phyloP scores from a whole-genome alignment of 2,888 invertebrate species.

The Dolomedes plantarius region DNA sequence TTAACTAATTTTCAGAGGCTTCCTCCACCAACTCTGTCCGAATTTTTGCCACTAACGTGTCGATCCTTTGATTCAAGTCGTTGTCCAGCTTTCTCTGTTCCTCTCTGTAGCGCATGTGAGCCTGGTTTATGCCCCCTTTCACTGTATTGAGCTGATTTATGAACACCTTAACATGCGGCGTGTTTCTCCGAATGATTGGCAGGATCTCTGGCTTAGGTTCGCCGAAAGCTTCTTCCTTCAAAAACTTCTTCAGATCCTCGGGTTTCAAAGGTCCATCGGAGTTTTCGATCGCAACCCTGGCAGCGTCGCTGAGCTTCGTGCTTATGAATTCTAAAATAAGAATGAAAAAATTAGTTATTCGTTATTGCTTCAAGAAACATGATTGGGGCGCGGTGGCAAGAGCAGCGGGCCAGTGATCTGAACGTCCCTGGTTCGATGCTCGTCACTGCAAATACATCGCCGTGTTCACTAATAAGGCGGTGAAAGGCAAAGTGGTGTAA shows the following conservation, averaged over 20 bases:
- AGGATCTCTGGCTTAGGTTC: neutral
- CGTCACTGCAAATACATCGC: too few species aligned
- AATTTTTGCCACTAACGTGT: neutral
- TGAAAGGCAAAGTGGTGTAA: too few species aligned
- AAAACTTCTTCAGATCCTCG: neutral
- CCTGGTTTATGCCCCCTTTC: neutral
- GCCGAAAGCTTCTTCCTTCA: slow-evolving; percentile 3
- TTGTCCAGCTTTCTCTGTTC: neutral
- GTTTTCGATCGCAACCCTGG: too few species aligned
- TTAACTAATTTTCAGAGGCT: neutral
- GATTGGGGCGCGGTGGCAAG: too few species aligned
- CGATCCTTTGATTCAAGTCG: neutral
- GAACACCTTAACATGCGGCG: neutral
- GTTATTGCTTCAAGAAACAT: too few species aligned
- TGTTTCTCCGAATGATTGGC: neutral
- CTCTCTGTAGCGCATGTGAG: neutral
- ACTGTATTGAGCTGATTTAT: neutral
- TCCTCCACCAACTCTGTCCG: neutral
- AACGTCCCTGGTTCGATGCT: too few species aligned
- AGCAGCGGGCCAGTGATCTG: too few species aligned
- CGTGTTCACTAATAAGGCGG: too few species aligned
- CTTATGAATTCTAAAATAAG: too few species aligned
- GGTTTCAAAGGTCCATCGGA: neutral
- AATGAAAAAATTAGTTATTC: too few species aligned
- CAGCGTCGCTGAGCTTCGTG: too few species aligned